Evolutionary conservation across 2,888 invertebrate genomes (phyloP), one percentile per base, ranked within the genome.

Genomic region (Cheilosia impressa): DNA sequence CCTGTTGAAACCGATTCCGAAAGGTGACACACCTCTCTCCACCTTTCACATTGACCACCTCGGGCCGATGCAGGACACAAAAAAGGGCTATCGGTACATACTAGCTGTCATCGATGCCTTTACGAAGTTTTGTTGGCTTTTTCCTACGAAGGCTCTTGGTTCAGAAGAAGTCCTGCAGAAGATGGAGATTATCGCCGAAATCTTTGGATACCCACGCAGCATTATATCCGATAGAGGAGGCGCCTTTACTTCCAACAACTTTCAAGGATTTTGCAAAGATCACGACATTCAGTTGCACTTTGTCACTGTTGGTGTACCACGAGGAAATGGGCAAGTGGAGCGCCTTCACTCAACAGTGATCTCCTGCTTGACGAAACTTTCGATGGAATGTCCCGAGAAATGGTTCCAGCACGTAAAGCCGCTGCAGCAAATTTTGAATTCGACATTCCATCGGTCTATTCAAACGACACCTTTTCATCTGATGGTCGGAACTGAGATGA

Each of bases 31-130:
- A 2, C 91, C 91, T 3, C 72, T 91, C 10, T 71, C 89, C 9
- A 90, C 89, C 0, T 89, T 88, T 9, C 90, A 91, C 58, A 50
- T 90, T 9, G 91, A 91, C 52, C 91, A 91, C 50, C 45, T 91
- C 2, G 91, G 91, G 4, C 90, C 91, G 4, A 50, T 90, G 65
- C 79, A 88, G 0, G 84, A 79, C n/a, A 87, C 87, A 7, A 77
- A 69, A 31, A 88, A 83, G 31, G 38, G 87, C 9, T 90, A 90
- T 52, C 89, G 89, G 31, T 88, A 91, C 60, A 89, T 91, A 2
- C 87, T 91, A 0, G 89, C 90, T 0, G 66, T 90, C 1, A 69
- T 91, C 0, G 90, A 91, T 83, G 89, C 82, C 0, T 91, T 90
- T 53, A 89, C 90, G 0, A 91, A 91, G 65, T 91, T 79, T 52